Base-by-base conservation (phyloP, 1,140 invertebrate genomes). In the Cydia fagiglandana region DNA sequence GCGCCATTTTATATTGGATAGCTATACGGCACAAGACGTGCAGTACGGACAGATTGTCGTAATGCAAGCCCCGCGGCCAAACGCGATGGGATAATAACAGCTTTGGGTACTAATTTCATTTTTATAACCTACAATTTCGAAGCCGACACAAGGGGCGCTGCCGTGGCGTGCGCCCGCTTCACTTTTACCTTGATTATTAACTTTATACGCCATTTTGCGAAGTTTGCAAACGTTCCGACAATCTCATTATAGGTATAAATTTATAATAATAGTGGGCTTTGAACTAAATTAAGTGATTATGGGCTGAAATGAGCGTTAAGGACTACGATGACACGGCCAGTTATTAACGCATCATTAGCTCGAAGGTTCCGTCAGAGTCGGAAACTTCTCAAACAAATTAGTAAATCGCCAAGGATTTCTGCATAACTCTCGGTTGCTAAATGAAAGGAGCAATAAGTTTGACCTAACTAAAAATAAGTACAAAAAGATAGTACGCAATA, bases 21-120 rank as follows among this genome's bases (percentile, higher is more conserved):
- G 89, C 87, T 91, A 89, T 90, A 91, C 85, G 84, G 88, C 86
- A 89, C 87, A 89, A 89, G 90, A 91, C 91, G 89, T 91, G 91
- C 90, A 88, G 89, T 90, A 93, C 90, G 91, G 90, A 91, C 91
- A 92, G 90, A 92, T 91, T 91, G 91, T 92, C 91, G 91, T 91
- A 92, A 92, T 91, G 89, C 89, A 92, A 91, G 89, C 85, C 91
- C 88, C 86, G 87, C 87, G 89, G 93, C 89, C 89, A 91, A 91
- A 91, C 88, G 89, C 93, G 92, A 93, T 92, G 93, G 91, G 92
- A 93, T 93, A 93, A 93, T 93, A 93, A 93, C 91, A 93, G 86
- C 91, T 93, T 93, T 93, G 91, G 88, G 89, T 91, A 93, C 92
- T 93, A 93, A 93, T 93, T 93, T 93, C 92, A 92, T 93, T 93